Evolutionary conservation across 1,140 invertebrate genomes (phyloP).

Genomic region (Nasonia vitripennis): DNA sequence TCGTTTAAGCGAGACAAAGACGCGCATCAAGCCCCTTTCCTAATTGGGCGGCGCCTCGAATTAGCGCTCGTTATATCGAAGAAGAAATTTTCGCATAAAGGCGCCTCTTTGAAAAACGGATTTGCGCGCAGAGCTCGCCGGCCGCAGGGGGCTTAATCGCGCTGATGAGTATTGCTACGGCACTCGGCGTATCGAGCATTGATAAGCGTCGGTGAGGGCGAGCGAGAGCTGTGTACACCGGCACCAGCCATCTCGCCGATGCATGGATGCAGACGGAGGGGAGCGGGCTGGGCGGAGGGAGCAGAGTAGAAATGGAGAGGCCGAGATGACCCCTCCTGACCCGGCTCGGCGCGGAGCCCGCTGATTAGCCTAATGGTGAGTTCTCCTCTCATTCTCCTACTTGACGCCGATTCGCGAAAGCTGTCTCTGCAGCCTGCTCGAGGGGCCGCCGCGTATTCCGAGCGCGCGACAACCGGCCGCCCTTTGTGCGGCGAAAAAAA

Average conservation of each 20-base stretch:
- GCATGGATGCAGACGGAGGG: background rate
- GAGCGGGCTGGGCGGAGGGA: background rate
- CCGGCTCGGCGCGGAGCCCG: slow-evolving; percentile 65
- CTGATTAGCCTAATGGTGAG: slow-evolving; percentile 74
- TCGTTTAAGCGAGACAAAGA: no score
- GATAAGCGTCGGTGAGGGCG: background rate
- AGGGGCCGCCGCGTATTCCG: slow-evolving; percentile 21
- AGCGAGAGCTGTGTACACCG: background rate
- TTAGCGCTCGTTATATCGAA: no score
- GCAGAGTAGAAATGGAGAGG: slow-evolving; percentile 20
- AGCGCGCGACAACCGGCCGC: slow-evolving; percentile 2
- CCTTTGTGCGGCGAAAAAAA: background rate
- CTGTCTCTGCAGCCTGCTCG: background rate
- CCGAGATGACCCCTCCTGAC: slow-evolving; percentile 62
- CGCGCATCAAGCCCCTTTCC: no score
- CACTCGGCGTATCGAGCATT: slow-evolving; percentile 5
- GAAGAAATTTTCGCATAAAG: no score
- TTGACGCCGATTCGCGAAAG: slow-evolving; percentile 69
- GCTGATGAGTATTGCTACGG: background rate
- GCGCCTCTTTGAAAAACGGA: background rate
- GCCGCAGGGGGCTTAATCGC: background rate
- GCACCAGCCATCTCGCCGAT: no score
- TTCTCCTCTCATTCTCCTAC: slow-evolving; percentile 68
- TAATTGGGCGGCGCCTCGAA: no score
- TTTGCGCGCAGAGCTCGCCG: background rate